Conservation (phyloP, 2,113 vertebrate species). For the Hemichromis elongatus region DNA sequence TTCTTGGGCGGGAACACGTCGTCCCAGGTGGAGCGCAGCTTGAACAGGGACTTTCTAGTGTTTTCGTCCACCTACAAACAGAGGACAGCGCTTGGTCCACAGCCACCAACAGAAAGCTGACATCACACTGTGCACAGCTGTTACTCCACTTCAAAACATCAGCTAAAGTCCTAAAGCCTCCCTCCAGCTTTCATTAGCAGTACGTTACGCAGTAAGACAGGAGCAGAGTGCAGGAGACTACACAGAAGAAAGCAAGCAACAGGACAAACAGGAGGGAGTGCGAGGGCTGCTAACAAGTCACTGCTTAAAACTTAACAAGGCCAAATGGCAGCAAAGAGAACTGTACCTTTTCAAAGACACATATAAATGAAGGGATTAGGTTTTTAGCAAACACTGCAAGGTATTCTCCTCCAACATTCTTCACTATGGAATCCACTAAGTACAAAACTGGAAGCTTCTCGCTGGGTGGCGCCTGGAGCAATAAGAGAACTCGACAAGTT, state of each 20-base stretch:
- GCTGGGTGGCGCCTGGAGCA: slow-evolving; percentile 88
- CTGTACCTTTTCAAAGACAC: slow-evolving; percentile 99
- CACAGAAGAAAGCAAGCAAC: slow-evolving; percentile 32
- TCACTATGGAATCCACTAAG: slow-evolving; percentile 99
- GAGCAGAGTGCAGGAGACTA: slow-evolving; percentile 21
- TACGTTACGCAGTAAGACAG: background rate
- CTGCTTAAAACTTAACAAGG: slow-evolving; percentile 9
- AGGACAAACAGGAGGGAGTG: slow-evolving; percentile 25
- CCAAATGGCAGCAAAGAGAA: slow-evolving; percentile 40
- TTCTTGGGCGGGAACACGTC: slow-evolving; percentile 97
- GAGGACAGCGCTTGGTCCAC: slow-evolving; percentile 81
- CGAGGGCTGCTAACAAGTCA: background rate
- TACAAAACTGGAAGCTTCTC: slow-evolving; percentile 99
- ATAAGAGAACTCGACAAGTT: slow-evolving; percentile 98
- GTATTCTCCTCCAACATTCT: slow-evolving; percentile 99
- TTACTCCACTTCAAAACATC: background rate
- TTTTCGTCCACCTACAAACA: slow-evolving; percentile 98
- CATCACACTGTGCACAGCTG: background rate
- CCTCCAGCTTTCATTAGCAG: slow-evolving; percentile 18
- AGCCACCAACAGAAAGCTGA: background rate
- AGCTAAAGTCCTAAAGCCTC: background rate
- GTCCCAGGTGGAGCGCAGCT: slow-evolving; percentile 98
- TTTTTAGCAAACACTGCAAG: slow-evolving; percentile 99
- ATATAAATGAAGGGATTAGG: slow-evolving; percentile 99
- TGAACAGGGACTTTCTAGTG: slow-evolving; percentile 99